Percentiles rank a stretch among this genome's conserved stretches.
phyloP scores from a whole-genome alignment of 2,888 invertebrate genomes.

The Netelia virgata region DNA sequence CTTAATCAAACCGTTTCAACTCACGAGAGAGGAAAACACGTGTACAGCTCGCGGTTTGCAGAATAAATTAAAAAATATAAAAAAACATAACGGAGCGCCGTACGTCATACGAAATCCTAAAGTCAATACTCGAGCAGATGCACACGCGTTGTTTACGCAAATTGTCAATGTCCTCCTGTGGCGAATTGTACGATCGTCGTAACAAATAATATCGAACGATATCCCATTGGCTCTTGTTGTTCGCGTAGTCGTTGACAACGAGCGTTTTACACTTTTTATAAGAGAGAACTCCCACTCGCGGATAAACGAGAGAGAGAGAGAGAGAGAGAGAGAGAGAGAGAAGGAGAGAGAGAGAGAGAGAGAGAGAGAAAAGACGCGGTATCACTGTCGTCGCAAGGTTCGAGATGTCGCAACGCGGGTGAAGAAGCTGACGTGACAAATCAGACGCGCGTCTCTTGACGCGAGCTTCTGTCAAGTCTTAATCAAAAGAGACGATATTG shows the following conservation, averaged over 20 bases:
- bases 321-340: too few relatives aligned
- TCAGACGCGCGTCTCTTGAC: constrained; percentile 16
- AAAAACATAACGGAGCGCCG: neutral
- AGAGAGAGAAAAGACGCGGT: constrained; percentile 18
- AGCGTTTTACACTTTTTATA: too few relatives aligned
- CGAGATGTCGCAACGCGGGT: constrained; percentile 6
- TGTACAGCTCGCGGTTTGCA: neutral
- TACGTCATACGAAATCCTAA: constrained; percentile 20
- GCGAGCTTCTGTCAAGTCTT: constrained; percentile 24
- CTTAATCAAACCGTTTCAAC: too few relatives aligned
- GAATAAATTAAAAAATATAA: neutral
- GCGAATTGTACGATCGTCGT: neutral
- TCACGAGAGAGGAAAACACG: neutral
- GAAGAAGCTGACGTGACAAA: constrained; percentile 27
- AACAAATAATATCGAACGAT: neutral
- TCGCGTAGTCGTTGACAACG: too few relatives aligned
- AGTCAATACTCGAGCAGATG: constrained; percentile 23
- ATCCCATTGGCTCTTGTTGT: neutral
- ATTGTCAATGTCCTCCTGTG: neutral
- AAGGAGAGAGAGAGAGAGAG: too few relatives aligned
- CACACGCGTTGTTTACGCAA: neutral
- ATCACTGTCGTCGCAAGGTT: constrained; percentile 8
- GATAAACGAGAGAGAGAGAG: too few relatives aligned
- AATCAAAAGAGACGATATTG: constrained; percentile 12
- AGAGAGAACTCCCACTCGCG: too few relatives aligned